Evolutionary conservation across 2,888 invertebrate species (phyloP).

Genomic region (Seira ritae): DNA sequence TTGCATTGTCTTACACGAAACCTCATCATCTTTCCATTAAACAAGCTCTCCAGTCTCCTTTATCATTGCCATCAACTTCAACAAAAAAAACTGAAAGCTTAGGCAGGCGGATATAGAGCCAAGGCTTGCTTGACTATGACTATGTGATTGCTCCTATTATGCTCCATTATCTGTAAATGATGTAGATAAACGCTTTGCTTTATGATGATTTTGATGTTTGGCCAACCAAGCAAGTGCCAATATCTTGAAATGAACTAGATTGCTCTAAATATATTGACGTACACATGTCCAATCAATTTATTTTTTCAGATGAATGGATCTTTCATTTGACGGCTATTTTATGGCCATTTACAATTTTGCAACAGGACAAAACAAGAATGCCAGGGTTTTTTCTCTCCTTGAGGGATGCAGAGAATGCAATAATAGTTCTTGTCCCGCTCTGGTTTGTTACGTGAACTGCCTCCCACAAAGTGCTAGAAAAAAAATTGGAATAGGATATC

Average conservation of each 20-base stretch:
- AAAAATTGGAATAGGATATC: conserved; percentile 56
- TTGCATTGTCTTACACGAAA: background rate
- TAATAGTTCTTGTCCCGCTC: conserved; percentile 13
- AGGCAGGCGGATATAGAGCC: conserved; percentile 48
- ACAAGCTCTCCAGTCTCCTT: background rate
- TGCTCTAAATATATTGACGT: conserved; percentile 57
- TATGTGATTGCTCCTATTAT: conserved; percentile 6
- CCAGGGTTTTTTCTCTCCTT: conserved; percentile 17
- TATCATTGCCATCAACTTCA: background rate
- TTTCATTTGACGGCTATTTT: conserved; percentile 55
- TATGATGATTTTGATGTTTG: conserved; percentile 30
- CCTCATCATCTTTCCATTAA: background rate
- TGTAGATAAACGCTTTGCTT: conserved; percentile 9
- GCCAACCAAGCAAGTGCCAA: conserved; percentile 32
- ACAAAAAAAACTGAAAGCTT: background rate
- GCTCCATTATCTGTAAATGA: conserved; percentile 1
- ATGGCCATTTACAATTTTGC: conserved; percentile 51
- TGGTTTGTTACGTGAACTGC: conserved; percentile 36
- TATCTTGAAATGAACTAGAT: conserved; percentile 48
- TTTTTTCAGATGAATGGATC: conserved; percentile 56
- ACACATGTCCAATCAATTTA: conserved; percentile 64
- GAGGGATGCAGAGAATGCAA: conserved; percentile 2
- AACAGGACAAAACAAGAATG: conserved; percentile 28
- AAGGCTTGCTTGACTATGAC: conserved; percentile 26
- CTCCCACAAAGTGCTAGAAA: conserved; percentile 59